Evolutionary conservation across 2,888 invertebrate genomes (phyloP), one percentile per base, ranked within the genome.

Genomic region (Amblyteles armatorius): DNA sequence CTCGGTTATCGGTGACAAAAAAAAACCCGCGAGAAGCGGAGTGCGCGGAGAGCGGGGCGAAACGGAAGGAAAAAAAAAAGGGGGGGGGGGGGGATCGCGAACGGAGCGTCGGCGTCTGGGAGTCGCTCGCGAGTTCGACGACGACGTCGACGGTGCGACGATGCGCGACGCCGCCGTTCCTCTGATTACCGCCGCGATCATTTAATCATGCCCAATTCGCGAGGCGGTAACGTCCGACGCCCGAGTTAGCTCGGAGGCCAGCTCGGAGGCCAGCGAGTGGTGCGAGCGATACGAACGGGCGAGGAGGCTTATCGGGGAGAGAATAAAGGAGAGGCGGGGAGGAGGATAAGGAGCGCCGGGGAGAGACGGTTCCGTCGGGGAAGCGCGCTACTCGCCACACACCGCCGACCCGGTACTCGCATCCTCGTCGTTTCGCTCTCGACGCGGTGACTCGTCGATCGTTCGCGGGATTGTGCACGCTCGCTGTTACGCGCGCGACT

Each of bases 121-220:
- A 13, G 33, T 69, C 50, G 55, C 55, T 72, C 40, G 57, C 44
- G 73, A 67, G 80, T 81, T 68, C 79, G 50, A 63, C 79, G 79
- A 57, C 78, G 82, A 78, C 69, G 81, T 68, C 81, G 80, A 55
- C 57, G 78, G 68, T n/a, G 68, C 44, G 69, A 80, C 48, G 80
- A 80, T 71, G 83, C 71, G 71, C 74, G 73, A 74, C 74, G 76
- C 69, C 83, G 78, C 67, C 74, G 78, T 71, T 26, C 36, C 79
- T 78, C 82, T 86, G 90, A 90, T 91, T 90, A 90, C 86, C 84
- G 83, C 71, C 79, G 81, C 87, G 90, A 90, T 91, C 90, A 91
- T 90, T 90, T 89, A 91, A 92, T 91, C 90, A 91, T 90, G 91
- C 82, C 83, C 87, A 90, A 91, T 91, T 90, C 86, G 89, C 88